phyloP scores from a whole-genome alignment of 1,140 invertebrate genomes.

The Asobara japonica region DNA sequence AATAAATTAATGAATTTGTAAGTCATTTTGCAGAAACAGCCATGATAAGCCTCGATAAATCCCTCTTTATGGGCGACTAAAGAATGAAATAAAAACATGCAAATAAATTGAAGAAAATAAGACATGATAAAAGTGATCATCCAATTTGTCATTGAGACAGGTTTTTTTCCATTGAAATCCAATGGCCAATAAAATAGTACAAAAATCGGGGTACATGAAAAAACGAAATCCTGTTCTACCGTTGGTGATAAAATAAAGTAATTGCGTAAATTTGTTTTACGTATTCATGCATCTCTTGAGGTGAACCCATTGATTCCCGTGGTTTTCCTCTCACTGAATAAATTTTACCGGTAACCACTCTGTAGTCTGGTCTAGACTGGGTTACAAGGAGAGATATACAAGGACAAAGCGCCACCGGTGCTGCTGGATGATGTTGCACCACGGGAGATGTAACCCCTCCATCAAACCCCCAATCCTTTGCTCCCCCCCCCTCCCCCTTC shows the following conservation, averaged over 20 bases:
- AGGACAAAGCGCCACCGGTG: slow-evolving; percentile 52
- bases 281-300: not conserved
- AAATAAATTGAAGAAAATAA: not conserved
- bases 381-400: slow-evolving; percentile 32
- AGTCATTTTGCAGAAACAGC: too few species aligned
- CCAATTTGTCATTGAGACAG: not conserved
- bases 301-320: not conserved
- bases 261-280: not conserved
- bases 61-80: too few species aligned
- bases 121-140: not conserved
- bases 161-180: not conserved
- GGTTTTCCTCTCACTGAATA: not conserved
- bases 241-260: not conserved
- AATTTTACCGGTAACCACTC: slow-evolving; percentile 20
- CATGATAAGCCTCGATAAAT: too few species aligned
- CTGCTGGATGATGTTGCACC: slow-evolving; percentile 45
- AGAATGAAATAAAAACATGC: too few species aligned
- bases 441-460: slow-evolving; percentile 44
- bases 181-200: too few species aligned
- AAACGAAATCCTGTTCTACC: too few species aligned
- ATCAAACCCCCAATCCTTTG: too few species aligned
- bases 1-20: too few species aligned
- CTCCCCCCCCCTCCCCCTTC: not conserved
- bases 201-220: too few species aligned
- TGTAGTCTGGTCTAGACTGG: slow-evolving; percentile 16